These are phyloP conservation scores for Symphodus melops DNA, from an alignment of 2,113 vertebrate genomes.

Conservation along the genomic window DNA sequence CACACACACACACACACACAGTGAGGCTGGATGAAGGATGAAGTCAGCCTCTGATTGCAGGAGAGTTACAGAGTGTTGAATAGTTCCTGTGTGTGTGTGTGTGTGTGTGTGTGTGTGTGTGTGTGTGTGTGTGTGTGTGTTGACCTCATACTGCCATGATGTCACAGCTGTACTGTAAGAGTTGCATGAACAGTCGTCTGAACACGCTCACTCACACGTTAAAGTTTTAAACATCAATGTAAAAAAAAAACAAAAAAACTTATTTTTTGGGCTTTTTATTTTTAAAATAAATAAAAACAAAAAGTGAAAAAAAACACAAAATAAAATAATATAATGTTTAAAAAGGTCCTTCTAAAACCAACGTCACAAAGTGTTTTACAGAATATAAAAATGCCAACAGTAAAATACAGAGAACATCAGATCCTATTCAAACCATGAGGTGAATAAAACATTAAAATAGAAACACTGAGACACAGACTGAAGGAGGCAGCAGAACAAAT, in stretches of 20 bases:
- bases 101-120: slow-evolving; percentile 35
- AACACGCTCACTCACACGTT: slow-evolving; percentile 6
- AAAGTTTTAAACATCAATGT: neutral
- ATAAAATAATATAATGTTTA: no score
- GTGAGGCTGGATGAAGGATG: slow-evolving; percentile 63
- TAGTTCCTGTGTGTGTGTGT: slow-evolving; percentile 45
- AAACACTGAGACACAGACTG: no score
- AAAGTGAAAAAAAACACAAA: no score
- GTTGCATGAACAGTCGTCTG: slow-evolving; percentile 50
- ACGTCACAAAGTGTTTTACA: no score
- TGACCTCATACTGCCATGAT: slow-evolving; percentile 74
- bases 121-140: slow-evolving; percentile 45
- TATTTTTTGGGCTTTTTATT: neutral
- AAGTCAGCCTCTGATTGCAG: slow-evolving; percentile 77
- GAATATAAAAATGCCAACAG: no score
- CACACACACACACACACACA: slow-evolving; percentile 27
- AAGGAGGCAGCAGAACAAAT: no score
- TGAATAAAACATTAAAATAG: no score
- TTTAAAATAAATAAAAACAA: no score
- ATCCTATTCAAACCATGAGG: no score
- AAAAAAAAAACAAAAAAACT: neutral
- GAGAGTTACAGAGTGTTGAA: slow-evolving; percentile 76
- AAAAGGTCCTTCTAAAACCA: no score
- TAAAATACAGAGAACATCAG: no score
- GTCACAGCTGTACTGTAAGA: slow-evolving; percentile 61